Base-by-base conservation (phyloP, 2,888 invertebrate species). In the Drosophila kokeensis region DNA sequence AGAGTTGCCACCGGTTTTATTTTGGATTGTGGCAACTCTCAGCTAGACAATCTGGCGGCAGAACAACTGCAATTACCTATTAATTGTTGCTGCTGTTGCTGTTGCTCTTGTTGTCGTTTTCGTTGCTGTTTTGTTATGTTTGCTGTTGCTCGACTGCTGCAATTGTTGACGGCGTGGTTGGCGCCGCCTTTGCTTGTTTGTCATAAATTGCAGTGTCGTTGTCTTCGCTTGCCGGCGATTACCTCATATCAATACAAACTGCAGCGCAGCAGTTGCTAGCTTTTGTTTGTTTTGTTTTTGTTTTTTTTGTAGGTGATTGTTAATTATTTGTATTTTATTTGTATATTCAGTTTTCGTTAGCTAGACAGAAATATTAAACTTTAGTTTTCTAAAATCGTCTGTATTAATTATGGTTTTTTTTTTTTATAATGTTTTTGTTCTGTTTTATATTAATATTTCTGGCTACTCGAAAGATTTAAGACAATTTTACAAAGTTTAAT, bases 51-150 rank as follows among this genome's bases (percentile, higher is more conserved):
- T 69, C 73, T 71, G 77, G 65, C 77, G 60, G 70, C 81, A 77
- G 73, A 80, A 73, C 82, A 70, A 40, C 72, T 54, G 73, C 83
- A 87, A 87, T 87, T 87, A 87, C 68, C 81, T 89, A 85, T 87
- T 87, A 87, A 87, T 87, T 86, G 88, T 73, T 69, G 65, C 67
- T 66, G 67, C 65, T 54, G 52, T 62, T 71, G 63, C 50, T 67
- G 58, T 52, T 68, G 73, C 53, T 58, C 48, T 48, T 48, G 57
- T 57, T 38, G 67, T 30, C 53, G 60, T 66, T 69, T 67, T 49
- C 54, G 58, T 68, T 63, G 72, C 67, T 65, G 48, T 58, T 62
- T 71, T 65, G 49, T 59, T 64, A 58, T 38, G 29, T 57, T 50
- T 67, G 38, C 49, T 49, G 32, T 45, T 59, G 81, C 50, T 65